Evolutionary conservation across 2,888 invertebrate genomes (phyloP).

Genomic region (Pristionchus arcanus): DNA sequence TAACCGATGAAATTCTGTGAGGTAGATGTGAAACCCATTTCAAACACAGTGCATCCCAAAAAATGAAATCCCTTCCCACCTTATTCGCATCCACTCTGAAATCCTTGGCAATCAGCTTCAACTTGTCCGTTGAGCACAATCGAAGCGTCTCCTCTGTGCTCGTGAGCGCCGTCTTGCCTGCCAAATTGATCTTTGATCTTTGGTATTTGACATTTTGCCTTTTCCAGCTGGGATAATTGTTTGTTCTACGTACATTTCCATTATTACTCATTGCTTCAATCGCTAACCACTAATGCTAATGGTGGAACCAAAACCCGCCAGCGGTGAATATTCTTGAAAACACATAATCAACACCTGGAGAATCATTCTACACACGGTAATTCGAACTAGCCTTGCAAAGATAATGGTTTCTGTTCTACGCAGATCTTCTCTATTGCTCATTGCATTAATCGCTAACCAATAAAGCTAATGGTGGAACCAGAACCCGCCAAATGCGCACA

Average conservation of each 20-base stretch:
- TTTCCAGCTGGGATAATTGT: background rate
- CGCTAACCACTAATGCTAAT: background rate
- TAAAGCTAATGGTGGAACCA: too few species aligned
- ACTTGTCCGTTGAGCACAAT: background rate
- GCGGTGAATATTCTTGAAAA: too few species aligned
- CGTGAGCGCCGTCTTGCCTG: conserved; percentile 16
- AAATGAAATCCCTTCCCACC: background rate
- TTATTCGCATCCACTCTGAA: conserved; percentile 46
- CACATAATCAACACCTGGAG: too few species aligned
- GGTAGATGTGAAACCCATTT: too few species aligned
- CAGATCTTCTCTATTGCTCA: too few species aligned
- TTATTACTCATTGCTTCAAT: background rate
- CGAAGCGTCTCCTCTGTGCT: conserved; percentile 21
- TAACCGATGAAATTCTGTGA: too few species aligned
- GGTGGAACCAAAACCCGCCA: background rate
- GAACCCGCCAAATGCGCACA: too few species aligned
- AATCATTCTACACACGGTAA: too few species aligned
- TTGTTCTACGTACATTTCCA: background rate
- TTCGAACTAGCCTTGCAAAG: too few species aligned
- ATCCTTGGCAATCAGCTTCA: conserved; percentile 41
- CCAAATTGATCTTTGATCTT: background rate
- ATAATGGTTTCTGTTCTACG: too few species aligned
- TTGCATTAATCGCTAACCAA: too few species aligned
- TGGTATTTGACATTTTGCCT: background rate
- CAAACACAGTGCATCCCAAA: too few species aligned